phyloP scores from a whole-genome alignment of 37 sponge, comb jelly and placozoan species.

The Bolinopsis microptera region DNA sequence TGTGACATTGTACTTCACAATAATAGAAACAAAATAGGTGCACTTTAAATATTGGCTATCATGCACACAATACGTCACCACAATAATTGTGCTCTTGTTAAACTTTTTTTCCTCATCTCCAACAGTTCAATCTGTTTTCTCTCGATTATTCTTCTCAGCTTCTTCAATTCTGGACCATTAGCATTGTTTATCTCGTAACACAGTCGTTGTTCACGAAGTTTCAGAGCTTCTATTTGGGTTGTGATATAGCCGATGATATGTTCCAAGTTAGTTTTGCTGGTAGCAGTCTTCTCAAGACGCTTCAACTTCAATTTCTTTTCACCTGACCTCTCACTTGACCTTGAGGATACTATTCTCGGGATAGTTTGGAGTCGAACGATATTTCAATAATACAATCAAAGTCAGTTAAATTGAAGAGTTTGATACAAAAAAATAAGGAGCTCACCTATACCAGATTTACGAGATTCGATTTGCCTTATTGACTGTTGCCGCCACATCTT shows the following conservation, averaged over 20 bases:
- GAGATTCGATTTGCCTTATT: background rate
- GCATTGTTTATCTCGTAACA: background rate
- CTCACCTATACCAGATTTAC: background rate
- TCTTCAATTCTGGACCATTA: background rate
- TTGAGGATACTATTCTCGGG: background rate
- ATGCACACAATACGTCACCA: background rate
- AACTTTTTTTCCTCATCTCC: background rate
- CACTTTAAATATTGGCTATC: too few relatives aligned
- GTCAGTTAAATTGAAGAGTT: background rate
- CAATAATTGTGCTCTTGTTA: background rate
- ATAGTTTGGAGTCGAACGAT: background rate
- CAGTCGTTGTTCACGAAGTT: background rate
- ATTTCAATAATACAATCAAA: background rate
- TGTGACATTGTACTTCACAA: too few relatives aligned
- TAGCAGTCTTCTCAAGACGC: background rate
- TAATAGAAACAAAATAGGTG: too few relatives aligned
- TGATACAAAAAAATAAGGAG: background rate
- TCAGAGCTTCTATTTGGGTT: background rate
- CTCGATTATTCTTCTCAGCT: background rate
- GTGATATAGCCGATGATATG: background rate
- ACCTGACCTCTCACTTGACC: background rate
- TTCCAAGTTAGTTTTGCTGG: background rate
- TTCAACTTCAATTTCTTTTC: background rate
- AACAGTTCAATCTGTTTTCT: conserved; percentile 20
- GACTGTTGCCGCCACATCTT: conserved; percentile 57